phyloP scores from a whole-genome alignment of 1,140 invertebrate species.

The Bombus sibiricus region DNA sequence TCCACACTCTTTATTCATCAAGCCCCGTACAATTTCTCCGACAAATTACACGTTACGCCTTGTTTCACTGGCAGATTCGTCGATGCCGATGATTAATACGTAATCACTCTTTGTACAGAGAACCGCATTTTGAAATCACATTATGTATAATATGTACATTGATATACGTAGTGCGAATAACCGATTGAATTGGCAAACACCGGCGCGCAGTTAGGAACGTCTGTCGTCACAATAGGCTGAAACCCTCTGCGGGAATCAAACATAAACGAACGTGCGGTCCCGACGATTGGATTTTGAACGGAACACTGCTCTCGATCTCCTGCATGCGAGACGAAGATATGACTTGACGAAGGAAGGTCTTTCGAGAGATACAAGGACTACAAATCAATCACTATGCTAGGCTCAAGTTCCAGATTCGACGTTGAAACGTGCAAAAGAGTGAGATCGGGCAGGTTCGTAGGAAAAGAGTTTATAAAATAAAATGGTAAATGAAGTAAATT shows the following conservation, averaged over 20 bases:
- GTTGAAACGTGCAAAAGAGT: neutral
- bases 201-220: conserved; percentile 19
- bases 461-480: neutral
- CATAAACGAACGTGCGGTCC: conserved; percentile 8
- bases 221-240: conserved; percentile 12
- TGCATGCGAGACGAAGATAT: neutral
- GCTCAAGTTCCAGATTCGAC: neutral
- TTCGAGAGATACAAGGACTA: neutral
- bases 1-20: neutral
- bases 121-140: conserved; percentile 48
- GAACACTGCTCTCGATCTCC: conserved; percentile 14
- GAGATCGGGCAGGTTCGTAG: neutral
- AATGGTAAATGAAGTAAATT: neutral
- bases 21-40: conserved; percentile 1
- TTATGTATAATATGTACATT: conserved; percentile 42
- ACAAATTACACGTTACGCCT: conserved; percentile 7
- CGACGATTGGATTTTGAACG: conserved; percentile 28
- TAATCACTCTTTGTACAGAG: conserved; percentile 37
- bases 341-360: conserved; percentile 14
- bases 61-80: neutral
- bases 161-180: conserved; percentile 37
- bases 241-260: conserved; percentile 27
- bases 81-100: conserved; percentile 40
- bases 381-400: neutral
- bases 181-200: conserved; percentile 43